Base-by-base conservation (phyloP, 2,888 invertebrate species). In the Drosophila atripex region DNA sequence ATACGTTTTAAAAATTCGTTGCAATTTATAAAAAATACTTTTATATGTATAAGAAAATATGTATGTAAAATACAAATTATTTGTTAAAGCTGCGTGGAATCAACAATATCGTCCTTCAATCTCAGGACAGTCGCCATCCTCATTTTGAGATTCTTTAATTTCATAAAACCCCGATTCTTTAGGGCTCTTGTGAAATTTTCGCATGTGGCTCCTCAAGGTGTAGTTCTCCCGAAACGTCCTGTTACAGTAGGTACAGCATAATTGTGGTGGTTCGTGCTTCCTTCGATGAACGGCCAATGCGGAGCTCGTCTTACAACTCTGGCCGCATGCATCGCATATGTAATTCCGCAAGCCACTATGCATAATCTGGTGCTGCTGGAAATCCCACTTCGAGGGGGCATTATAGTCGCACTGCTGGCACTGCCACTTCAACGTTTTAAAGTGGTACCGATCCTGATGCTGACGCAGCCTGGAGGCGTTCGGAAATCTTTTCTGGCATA, bases 261-360 rank as follows among this genome's bases (percentile, higher is more conserved):
- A 18, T 21, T 41, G 52, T 0, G 63, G 53, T 9, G 12, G 18
- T 0, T 53, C 52, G 46, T 78, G 78, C 4, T 54, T 78, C 0
- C 78, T 80, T 2, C 73, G 64, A 32, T 78, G 78, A 0, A 78
- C 76, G 1, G 74, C 74, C 16, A 80, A 21, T 1, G 71, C 52
- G 1, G 78, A 73, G 21, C 60, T 73, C 1, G 64, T 60, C 51
- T 77, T 80, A 11, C 57, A 63, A 14, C 61, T 63, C 1, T 58
- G 39, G 0, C 78, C 80, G 16, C 80, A 80, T 6, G 60, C 1
- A 28, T 78, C 80, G 21, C 78, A 78, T n/a, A 49, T 61, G 38
- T 50, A 80, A 18, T 75, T 73, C 0, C 80, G 58, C 11, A 57
- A 56, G 0, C 71, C 73, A 8, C 47, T 59, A 21, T 80, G 78